A percentile compares a stretch with the other conserved stretches of the same genome.
Evolutionary conservation across 2,113 vertebrate genomes (phyloP).

Genomic region (Mormyrus iriodes): DNA sequence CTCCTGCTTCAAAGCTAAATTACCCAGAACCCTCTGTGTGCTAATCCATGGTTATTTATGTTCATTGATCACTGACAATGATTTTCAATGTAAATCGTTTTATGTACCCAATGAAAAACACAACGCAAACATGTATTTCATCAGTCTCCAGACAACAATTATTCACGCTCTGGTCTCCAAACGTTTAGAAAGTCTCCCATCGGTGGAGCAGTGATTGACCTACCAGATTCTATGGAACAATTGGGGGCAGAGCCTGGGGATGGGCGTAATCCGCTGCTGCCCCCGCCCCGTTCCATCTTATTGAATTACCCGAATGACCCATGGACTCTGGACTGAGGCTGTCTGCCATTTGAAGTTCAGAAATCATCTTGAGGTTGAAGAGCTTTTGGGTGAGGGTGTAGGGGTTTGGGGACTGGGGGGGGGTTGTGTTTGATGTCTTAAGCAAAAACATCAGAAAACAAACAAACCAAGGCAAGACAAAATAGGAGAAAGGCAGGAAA

Average conservation of each 20-base stretch:
- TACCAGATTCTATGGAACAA: slow-evolving; percentile 34
- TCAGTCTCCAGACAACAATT: neutral
- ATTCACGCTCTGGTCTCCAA: neutral
- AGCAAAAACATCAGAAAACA: slow-evolving; percentile 67
- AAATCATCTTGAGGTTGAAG: slow-evolving; percentile 62
- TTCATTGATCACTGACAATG: neutral
- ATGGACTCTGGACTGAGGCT: slow-evolving; percentile 54
- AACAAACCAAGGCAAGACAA: slow-evolving; percentile 56
- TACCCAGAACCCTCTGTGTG: neutral
- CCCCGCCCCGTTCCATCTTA: slow-evolving; percentile 56
- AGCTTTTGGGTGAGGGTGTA: slow-evolving; percentile 41
- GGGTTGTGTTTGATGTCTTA: slow-evolving; percentile 59
- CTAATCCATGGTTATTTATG: neutral
- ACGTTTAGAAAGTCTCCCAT: neutral
- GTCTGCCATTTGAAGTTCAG: slow-evolving; percentile 63
- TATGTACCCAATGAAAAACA: neutral
- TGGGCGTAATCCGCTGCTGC: slow-evolving; percentile 42
- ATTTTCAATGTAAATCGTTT: neutral
- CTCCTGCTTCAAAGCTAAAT: neutral
- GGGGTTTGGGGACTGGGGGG: slow-evolving; percentile 35
- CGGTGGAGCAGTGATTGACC: slow-evolving; percentile 21
- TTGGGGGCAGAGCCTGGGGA: slow-evolving; percentile 20
- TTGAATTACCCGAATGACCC: slow-evolving; percentile 69
- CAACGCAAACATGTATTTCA: neutral
- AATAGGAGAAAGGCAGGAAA: slow-evolving; percentile 47